These are phyloP conservation scores for Pecten maximus DNA, from an alignment of 2,888 invertebrate species.

Conservation along the genomic window DNA sequence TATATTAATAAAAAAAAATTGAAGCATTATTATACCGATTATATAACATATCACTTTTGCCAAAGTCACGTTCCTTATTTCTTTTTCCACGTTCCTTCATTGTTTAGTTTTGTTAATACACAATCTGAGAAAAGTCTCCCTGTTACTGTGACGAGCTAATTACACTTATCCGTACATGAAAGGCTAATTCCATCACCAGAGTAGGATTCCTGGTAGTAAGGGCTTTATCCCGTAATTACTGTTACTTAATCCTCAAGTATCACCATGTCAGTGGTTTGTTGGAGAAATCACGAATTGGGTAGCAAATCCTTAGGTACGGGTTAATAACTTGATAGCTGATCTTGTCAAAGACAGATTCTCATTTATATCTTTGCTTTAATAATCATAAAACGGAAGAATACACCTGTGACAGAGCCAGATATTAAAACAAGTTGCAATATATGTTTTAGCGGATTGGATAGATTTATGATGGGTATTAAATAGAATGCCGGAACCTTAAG, in stretches of 20 bases:
- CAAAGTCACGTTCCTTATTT: not conserved
- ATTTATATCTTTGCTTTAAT: slow-evolving; percentile 46
- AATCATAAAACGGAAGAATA: slow-evolving; percentile 41
- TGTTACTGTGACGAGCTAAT: slow-evolving; percentile 27
- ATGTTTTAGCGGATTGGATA: slow-evolving; percentile 28
- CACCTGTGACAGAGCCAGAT: slow-evolving; percentile 40
- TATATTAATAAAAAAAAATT: no score
- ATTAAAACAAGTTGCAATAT: slow-evolving; percentile 33
- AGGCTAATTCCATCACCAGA: not conserved
- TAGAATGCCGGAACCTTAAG: slow-evolving; percentile 23
- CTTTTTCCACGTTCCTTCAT: not conserved
- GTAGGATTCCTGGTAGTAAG: not conserved
- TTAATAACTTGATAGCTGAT: slow-evolving; percentile 47
- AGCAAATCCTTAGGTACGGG: slow-evolving; percentile 18
- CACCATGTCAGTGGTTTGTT: not conserved
- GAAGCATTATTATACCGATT: not conserved
- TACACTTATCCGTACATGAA: slow-evolving; percentile 28
- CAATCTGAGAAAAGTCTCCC: slow-evolving; percentile 25
- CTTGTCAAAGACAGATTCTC: slow-evolving; percentile 38
- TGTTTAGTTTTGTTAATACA: not conserved
- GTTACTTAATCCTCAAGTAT: slow-evolving; percentile 22
- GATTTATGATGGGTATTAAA: slow-evolving; percentile 7
- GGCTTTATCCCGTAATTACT: slow-evolving; percentile 27
- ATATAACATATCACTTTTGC: not conserved
- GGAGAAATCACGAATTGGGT: slow-evolving; percentile 20